Conservation (phyloP, 1,140 invertebrate genomes). For the Batillaria attramentaria region DNA sequence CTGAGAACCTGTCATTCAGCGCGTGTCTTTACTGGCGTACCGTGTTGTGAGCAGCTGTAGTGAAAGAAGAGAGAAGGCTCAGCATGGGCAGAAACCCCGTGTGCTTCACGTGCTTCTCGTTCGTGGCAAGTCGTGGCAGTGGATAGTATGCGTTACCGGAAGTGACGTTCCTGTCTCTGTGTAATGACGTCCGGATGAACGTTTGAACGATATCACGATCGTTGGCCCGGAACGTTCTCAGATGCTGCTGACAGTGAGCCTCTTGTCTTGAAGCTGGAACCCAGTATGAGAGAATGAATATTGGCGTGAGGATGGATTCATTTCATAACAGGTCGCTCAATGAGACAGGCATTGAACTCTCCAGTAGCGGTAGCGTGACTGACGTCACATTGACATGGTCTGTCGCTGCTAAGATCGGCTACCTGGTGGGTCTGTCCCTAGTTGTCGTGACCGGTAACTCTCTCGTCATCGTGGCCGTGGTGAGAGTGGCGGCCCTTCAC, state of each 20-base stretch:
- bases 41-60: too few species aligned
- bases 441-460: conserved; percentile 78
- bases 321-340: background rate
- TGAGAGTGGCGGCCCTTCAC: conserved; percentile 73
- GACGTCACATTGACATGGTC: background rate
- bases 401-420: background rate
- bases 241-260: background rate
- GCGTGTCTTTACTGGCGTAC: too few species aligned
- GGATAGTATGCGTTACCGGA: too few species aligned
- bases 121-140: too few species aligned
- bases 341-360: background rate
- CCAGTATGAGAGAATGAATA: background rate
- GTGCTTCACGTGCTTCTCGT: too few species aligned
- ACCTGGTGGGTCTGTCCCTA: conserved; percentile 49
- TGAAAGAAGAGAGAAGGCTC: too few species aligned
- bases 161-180: too few species aligned
- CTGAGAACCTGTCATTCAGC: too few species aligned
- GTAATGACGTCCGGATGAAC: too few species aligned
- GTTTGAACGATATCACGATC: too few species aligned
- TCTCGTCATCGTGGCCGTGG: conserved; percentile 76
- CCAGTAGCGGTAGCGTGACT: background rate
- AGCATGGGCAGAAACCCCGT: too few species aligned
- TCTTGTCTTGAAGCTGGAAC: background rate
- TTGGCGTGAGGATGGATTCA: background rate
- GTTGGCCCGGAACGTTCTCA: too few species aligned